Evolutionary conservation across 2,797 vertebrate genomes (phyloP), one percentile per base, ranked within the genome.

Genomic region (Sebastes itinus): DNA sequence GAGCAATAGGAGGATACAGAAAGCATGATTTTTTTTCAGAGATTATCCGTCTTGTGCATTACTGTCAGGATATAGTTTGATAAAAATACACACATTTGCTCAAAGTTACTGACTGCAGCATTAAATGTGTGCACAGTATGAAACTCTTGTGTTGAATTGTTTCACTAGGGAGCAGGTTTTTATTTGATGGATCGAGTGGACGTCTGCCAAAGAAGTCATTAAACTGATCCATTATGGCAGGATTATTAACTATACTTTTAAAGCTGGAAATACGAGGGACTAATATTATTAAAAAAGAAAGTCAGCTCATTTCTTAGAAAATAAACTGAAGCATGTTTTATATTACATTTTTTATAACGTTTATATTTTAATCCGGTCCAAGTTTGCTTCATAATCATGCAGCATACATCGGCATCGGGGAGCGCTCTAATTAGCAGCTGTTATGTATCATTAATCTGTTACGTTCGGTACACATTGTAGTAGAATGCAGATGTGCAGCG

Each of bases 121-220:
- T 22, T 58, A 59, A 82, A 72, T 23, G 49, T 69, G 14, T 33
- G 20, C 25, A 66, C 62, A 64, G 55, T 71, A 67, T 46, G 20
- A 58, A 64, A 55, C 27, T 63, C 33, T 54, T 10, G 58, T 55
- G 25, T 38, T 66, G 35, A 80, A 73, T 32, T 18, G 22, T 81
- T 52, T 78, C 18, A 63, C 38, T 61, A 10, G 32, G 8, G 38
- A 68, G 77, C 56, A 80, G 56, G 72, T 33, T 81, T 82, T 69
- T 73, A 78, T 86, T 65, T 81, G 76, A 89, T 82, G 59, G 77
- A 79, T n/a, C 64, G 59, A 62, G 68, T 84, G 83, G 78, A 81
- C 28, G 33, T 11, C 32, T 75, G 85, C 81, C 80, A 82, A 80
- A 73, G 54, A 83, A 77, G 66, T 81, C 75, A 84, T 86, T 79